These are phyloP conservation scores for Mythimna lalbum DNA, from an alignment of 2,888 invertebrate species.

Conservation along the genomic window DNA sequence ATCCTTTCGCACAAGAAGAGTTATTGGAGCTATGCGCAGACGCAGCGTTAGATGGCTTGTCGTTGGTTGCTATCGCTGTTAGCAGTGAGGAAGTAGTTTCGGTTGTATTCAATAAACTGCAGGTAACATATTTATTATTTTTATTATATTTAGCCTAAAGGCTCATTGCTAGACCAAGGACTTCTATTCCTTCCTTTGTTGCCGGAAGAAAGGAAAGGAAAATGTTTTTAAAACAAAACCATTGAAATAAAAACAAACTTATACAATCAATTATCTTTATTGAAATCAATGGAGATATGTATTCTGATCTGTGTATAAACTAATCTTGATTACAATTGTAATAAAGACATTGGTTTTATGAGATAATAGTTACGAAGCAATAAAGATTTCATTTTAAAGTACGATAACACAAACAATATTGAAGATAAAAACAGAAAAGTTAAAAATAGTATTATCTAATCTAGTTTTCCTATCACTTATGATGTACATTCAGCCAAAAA, in stretches of 20 bases:
- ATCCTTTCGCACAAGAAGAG: constrained; percentile 90
- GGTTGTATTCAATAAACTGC: constrained; percentile 93
- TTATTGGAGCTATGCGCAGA: constrained; percentile 90
- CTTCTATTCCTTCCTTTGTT: too few species aligned
- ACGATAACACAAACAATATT: background rate
- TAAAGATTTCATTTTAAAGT: background rate
- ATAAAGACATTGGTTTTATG: too few species aligned
- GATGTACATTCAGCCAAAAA: too few species aligned
- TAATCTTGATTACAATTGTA: too few species aligned
- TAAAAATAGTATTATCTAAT: too few species aligned
- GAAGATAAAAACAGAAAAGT: background rate
- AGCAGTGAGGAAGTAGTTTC: constrained; percentile 90
- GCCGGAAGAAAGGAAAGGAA: too few species aligned
- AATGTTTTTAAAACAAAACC: too few species aligned
- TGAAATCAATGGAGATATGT: too few species aligned
- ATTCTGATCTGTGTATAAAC: too few species aligned
- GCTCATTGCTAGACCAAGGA: too few species aligned
- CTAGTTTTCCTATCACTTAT: background rate
- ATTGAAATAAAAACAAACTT: too few species aligned
- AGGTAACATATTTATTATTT: constrained; percentile 78
- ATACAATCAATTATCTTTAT: too few species aligned
- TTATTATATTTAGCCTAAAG: background rate
- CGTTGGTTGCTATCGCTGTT: constrained; percentile 91
- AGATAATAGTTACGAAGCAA: background rate
- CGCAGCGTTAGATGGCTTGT: constrained; percentile 92